Percentiles rank a stretch among this genome's conserved stretches.
Conservation (phyloP, 2,888 invertebrate genomes). For the Lepidochrysops patricia region DNA sequence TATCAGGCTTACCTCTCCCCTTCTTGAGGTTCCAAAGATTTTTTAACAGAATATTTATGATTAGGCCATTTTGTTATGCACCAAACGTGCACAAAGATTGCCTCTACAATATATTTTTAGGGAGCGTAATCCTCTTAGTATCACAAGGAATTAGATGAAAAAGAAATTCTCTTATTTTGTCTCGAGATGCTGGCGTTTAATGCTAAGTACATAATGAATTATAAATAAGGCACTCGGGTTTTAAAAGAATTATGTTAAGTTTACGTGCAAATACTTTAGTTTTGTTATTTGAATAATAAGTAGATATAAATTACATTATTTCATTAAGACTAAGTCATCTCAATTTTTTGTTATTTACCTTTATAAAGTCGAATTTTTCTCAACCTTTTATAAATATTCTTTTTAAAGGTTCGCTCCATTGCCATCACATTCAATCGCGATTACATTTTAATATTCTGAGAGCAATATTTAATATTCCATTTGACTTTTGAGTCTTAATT, state of each 20-base stretch:
- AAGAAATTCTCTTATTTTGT: slow-evolving; percentile 7
- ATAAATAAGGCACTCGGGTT: slow-evolving; percentile 12
- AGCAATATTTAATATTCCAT: slow-evolving; percentile 3
- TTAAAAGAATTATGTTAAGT: not conserved
- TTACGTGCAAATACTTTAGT: not conserved
- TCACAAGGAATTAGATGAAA: slow-evolving; percentile 3
- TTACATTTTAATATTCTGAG: not conserved
- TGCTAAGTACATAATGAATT: slow-evolving; percentile 5
- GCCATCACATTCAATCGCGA: not conserved
- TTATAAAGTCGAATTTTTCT: not conserved
- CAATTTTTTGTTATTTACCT: too few species aligned
- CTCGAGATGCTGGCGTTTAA: slow-evolving; percentile 5
- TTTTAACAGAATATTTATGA: not conserved
- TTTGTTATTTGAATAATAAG: not conserved
- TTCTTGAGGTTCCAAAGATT: not conserved
- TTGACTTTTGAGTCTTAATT: slow-evolving; percentile 29
- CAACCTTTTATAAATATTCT: not conserved
- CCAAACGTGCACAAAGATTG: not conserved
- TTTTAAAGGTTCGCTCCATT: not conserved
- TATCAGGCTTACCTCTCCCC: not conserved
- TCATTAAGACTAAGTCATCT: too few species aligned
- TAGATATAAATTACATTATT: too few species aligned
- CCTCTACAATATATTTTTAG: not conserved
- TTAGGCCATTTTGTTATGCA: not conserved
- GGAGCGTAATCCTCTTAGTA: slow-evolving; percentile 11